Conservation (phyloP, 2,888 invertebrate genomes). For the Trachelus troglodyta region DNA sequence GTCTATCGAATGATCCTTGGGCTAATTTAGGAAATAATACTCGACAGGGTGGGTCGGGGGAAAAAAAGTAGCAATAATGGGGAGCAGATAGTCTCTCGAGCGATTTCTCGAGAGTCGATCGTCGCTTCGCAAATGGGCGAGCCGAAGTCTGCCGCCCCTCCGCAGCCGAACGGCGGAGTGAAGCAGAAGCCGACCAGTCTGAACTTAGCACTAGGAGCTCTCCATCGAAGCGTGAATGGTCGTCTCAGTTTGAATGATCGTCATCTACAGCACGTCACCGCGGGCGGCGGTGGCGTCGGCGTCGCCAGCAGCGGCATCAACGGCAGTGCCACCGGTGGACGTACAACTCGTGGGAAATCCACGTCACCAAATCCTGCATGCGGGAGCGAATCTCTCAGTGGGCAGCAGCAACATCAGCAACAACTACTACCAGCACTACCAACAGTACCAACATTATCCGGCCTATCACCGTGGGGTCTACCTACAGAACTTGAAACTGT, state of each 20-base stretch:
- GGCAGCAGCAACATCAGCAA: constrained; percentile 34
- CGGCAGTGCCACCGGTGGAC: constrained; percentile 52
- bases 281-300: constrained; percentile 51
- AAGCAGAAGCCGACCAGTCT: constrained; percentile 62
- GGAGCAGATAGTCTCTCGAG: neutral
- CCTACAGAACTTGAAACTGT: constrained; percentile 57
- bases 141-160: constrained; percentile 59
- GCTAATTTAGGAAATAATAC: neutral
- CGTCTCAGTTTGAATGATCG: constrained; percentile 62
- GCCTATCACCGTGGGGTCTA: constrained; percentile 46
- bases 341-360: constrained; percentile 34
- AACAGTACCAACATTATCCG: constrained; percentile 54
- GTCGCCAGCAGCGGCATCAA: constrained; percentile 51
- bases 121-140: constrained; percentile 60
- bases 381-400: constrained; percentile 35
- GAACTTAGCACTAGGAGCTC: constrained; percentile 61
- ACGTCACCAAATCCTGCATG: constrained; percentile 10
- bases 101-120: neutral
- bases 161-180: constrained; percentile 63
- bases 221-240: constrained; percentile 64
- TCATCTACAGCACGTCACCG: constrained; percentile 57
- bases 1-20: neutral
- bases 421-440: constrained; percentile 52
- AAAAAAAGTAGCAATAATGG: neutral
- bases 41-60: neutral